Base-by-base conservation (phyloP, 2,888 invertebrate genomes). In the Rapana venosa region DNA sequence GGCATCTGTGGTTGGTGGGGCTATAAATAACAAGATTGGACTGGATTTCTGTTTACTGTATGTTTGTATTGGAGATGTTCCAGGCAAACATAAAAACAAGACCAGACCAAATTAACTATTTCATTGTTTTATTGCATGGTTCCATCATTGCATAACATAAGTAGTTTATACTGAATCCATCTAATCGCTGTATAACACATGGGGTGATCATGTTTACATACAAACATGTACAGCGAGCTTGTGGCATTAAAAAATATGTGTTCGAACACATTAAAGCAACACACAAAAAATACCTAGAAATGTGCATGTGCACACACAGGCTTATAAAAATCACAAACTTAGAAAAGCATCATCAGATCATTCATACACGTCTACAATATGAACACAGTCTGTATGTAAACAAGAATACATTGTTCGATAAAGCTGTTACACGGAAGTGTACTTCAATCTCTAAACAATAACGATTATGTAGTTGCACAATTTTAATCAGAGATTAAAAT, bases 231-330 rank as follows among this genome's bases (percentile, higher is more conserved):
- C 47, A 47, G 47, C 47, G 47, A 47, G 47, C 47, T 47, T 47
- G 47, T 47, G 74, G n/a, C n/a, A 74, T 74, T 11, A 26, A 74
- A 13, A 13, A 26, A n/a, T 0, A 22, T n/a, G 13, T 74, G 61
- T 22, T 11, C n/a, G 74, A 74, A 74, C 74, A 74, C 74, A 74
- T n/a, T n/a, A 74, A 74, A 74, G 74, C 74, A 74, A n/a, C 74
- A 74, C 15, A 61, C 61, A 61, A 61, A 61, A 61, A 15, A 61
- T 26, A n/a, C 74, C n/a, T n/a, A 74, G 11, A 74, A 11, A 22
- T n/a, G n/a, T 13, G n/a, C 47, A n/a, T 74, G n/a, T 74, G 74
- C 8, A 22, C 74, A 74, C 22, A 22, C 15, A 61, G 13, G 74
- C 74, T 47, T 47, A 47, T 8, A 47, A 47, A 47, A 2, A 5